A percentile compares a stretch with the other conserved stretches of the same genome.
Conservation (phyloP, 1,140 invertebrate species). For the Drosophila malerkotliana region DNA sequence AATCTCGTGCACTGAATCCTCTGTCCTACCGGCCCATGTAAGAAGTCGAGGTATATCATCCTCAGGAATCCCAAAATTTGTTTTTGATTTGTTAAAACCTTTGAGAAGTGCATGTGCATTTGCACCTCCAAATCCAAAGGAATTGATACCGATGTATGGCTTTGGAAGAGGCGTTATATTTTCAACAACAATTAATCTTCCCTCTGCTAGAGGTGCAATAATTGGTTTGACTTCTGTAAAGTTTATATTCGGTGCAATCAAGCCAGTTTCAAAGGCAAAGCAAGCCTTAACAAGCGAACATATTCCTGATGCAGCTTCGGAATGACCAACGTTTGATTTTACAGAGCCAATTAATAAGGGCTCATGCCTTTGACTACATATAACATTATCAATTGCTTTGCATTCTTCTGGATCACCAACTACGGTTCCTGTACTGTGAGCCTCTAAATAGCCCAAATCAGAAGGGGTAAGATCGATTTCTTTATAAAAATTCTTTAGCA, state of each 20-base stretch:
- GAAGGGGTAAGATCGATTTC: conserved; percentile 91
- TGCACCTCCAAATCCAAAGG: conserved; percentile 92
- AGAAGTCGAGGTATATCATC: conserved; percentile 86
- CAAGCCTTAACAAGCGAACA: conserved; percentile 93
- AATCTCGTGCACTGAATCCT: conserved; percentile 88
- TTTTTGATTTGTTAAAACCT: conserved; percentile 85
- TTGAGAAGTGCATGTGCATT: conserved; percentile 91
- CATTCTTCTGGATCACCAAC: conserved; percentile 95
- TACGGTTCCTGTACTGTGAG: conserved; percentile 93
- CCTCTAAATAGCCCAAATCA: conserved; percentile 92
- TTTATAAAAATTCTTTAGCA: conserved; percentile 94
- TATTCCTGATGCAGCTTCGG: conserved; percentile 94
- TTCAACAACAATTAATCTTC: conserved; percentile 89
- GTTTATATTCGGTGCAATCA: conserved; percentile 92
- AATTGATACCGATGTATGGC: conserved; percentile 89
- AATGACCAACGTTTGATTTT: conserved; percentile 97
- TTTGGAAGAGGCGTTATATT: conserved; percentile 87
- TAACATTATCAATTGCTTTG: conserved; percentile 92
- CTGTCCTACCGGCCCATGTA: conserved; percentile 85
- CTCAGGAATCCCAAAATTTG: conserved; percentile 84
- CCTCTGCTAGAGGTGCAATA: conserved; percentile 89
- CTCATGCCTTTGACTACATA: conserved; percentile 88
- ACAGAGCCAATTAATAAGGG: conserved; percentile 94
- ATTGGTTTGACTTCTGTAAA: conserved; percentile 89
- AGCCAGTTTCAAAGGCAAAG: conserved; percentile 89